Base-by-base conservation (phyloP, 2,113 vertebrate species). In the Brachyhypopomus occidentalis region DNA sequence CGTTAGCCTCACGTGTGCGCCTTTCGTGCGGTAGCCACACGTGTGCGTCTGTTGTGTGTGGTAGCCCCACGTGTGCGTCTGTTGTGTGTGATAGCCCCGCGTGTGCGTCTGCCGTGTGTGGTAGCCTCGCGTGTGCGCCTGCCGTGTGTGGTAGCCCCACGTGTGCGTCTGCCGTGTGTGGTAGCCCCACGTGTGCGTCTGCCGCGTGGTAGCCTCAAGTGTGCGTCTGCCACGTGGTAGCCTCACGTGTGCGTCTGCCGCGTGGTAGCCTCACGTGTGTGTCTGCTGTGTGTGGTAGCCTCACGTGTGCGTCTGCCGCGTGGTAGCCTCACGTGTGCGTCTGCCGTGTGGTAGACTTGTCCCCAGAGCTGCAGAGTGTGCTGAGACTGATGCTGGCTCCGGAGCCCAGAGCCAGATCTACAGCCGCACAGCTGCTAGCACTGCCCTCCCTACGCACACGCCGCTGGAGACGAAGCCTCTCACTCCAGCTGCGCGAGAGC, bases 361-460 rank as follows among this genome's bases (percentile, higher is more conserved):
- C 96, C 4, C 1, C 83, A 17, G 94, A 96, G 78, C 91, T 97
- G 66, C 95, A 92, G 80, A 81, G 86, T 14, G 91, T 96, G 19
- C 90, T 97, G 11, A 66, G 75, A 83, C 92, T 92, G 90, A 97
- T 97, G 96, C 81, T 97, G 81, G 90, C 90, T 23, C 94, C 96
- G 0, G 90, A 95, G 16, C 93, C 94, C 20, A 87, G 88, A 1
- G 82, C 90, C 11, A 92, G 96, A 74, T 92, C 94, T 0, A 94
- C 94, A 0, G 94, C 93, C 0, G 85, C 93, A 16, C 86, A 92
- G 82, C 92, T 97, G 72, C 91, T 96, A 7, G 86, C 90, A 22
- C 89, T 95, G 58, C 91, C 92, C 0, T 84, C 84, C 72, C 89
- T 97, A 38, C 89, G 90, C 75, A 94, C 91, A 84, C 92, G 83